phyloP scores from a whole-genome alignment of 2,888 invertebrate species.

The Andrena marginata region DNA sequence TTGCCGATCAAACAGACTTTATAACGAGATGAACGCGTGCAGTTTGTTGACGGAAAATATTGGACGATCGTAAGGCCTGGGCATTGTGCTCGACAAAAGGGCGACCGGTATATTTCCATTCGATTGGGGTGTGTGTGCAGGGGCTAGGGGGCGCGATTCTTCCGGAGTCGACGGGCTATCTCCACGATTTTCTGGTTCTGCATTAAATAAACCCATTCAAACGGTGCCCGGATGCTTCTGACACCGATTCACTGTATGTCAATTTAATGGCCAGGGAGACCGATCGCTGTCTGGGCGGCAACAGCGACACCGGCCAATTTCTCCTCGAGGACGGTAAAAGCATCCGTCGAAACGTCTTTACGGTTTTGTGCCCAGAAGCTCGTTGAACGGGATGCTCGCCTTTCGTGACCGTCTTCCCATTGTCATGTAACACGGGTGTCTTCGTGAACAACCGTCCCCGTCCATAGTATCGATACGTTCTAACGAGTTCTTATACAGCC shows the following conservation, averaged over 20 bases:
- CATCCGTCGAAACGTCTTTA: conserved; percentile 12
- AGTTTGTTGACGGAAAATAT: conserved; percentile 75
- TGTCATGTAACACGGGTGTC: conserved; percentile 33
- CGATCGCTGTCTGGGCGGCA: conserved; percentile 22
- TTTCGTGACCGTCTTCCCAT: conserved; percentile 23
- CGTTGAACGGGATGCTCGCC: conserved; percentile 23
- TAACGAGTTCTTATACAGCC: conserved; percentile 46
- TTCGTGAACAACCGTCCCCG: conserved; percentile 6
- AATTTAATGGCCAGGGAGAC: conserved; percentile 66
- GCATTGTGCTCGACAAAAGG: conserved; percentile 73
- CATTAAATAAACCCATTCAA: conserved; percentile 64
- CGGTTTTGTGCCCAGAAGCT: conserved; percentile 11
- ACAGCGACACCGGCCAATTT: conserved; percentile 31
- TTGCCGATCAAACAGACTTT: conserved; percentile 78
- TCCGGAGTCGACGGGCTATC: conserved; percentile 26
- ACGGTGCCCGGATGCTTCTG: conserved; percentile 68
- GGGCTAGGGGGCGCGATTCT: conserved; percentile 37
- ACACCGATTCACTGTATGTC: conserved; percentile 75
- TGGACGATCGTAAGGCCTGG: conserved; percentile 70
- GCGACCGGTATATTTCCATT: conserved; percentile 60
- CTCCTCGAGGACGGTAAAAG: not conserved
- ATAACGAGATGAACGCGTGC: conserved; percentile 76
- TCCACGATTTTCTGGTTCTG: conserved; percentile 34
- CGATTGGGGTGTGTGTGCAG: conserved; percentile 28
- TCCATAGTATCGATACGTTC: conserved; percentile 26